Conservation (phyloP, 2,888 invertebrate genomes). For the Melikaiella ostensackeni region DNA sequence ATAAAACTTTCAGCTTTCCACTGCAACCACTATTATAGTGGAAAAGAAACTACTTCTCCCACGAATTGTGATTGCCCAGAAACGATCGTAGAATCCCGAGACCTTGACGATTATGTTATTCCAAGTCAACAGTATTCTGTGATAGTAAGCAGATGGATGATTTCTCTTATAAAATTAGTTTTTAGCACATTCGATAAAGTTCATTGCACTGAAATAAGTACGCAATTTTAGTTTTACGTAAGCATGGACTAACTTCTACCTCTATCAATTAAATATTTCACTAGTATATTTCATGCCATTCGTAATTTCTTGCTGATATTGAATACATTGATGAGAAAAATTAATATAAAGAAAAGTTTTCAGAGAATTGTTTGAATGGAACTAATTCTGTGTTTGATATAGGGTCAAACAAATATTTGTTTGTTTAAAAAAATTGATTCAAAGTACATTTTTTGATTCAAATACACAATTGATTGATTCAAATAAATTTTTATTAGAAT, state of each 20-base stretch:
- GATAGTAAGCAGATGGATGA: not conserved
- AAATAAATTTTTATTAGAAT: too few relatives aligned
- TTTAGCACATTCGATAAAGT: not conserved
- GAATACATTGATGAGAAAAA: not conserved
- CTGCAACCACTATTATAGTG: slow-evolving; percentile 61
- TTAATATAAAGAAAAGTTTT: not conserved
- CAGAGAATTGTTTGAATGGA: not conserved
- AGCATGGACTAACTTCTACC: not conserved
- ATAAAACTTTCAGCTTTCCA: slow-evolving; percentile 75
- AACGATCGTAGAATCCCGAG: slow-evolving; percentile 15
- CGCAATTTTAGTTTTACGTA: too few relatives aligned
- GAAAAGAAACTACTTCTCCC: slow-evolving; percentile 59
- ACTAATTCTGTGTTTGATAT: too few relatives aligned
- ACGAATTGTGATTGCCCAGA: slow-evolving; percentile 46
- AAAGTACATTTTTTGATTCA: too few relatives aligned
- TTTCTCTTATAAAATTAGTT: not conserved
- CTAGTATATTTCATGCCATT: not conserved
- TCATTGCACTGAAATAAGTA: not conserved
- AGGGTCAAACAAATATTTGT: too few relatives aligned
- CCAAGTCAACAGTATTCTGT: not conserved
- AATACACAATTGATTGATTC: too few relatives aligned
- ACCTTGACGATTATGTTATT: slow-evolving; percentile 27
- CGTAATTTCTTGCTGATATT: not conserved
- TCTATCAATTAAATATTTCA: too few relatives aligned
- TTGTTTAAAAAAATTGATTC: too few relatives aligned